Conservation (phyloP, 2,113 vertebrate genomes). For the Phylloscopus whistleri region DNA sequence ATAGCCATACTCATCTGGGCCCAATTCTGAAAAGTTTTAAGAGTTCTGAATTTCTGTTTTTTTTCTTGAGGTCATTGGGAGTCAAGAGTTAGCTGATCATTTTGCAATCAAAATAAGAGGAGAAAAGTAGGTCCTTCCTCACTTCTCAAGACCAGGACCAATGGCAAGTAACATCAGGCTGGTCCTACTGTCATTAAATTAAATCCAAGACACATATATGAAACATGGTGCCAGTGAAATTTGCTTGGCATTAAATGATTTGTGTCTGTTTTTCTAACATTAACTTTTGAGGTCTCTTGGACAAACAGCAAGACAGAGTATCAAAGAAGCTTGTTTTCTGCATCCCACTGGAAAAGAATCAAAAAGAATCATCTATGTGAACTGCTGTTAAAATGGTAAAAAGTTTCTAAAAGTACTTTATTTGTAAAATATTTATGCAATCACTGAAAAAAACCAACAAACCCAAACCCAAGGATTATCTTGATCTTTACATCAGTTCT, state of each 20-base stretch:
- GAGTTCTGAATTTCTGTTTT: neutral
- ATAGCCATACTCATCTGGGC: neutral
- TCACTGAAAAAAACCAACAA: neutral
- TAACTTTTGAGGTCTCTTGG: neutral
- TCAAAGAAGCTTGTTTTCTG: neutral
- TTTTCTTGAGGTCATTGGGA: neutral
- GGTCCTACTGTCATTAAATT: neutral
- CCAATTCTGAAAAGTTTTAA: neutral
- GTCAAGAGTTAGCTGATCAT: neutral
- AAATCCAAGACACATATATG: neutral
- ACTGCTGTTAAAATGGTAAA: neutral
- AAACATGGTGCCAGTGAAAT: neutral
- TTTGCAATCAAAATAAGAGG: neutral
- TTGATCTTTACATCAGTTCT: constrained; percentile 12
- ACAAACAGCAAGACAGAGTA: neutral
- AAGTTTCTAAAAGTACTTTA: neutral
- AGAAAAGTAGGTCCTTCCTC: neutral
- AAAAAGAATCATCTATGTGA: constrained; percentile 20
- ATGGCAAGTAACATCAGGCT: neutral
- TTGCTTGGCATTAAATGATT: neutral
- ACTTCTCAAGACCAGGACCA: neutral
- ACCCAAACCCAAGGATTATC: neutral
- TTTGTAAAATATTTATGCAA: constrained; percentile 28
- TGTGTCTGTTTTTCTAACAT: neutral
- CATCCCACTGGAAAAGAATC: neutral